These are phyloP conservation scores for Calyptomena viridis DNA, from an alignment of 2,113 vertebrate genomes.

Conservation along the genomic window DNA sequence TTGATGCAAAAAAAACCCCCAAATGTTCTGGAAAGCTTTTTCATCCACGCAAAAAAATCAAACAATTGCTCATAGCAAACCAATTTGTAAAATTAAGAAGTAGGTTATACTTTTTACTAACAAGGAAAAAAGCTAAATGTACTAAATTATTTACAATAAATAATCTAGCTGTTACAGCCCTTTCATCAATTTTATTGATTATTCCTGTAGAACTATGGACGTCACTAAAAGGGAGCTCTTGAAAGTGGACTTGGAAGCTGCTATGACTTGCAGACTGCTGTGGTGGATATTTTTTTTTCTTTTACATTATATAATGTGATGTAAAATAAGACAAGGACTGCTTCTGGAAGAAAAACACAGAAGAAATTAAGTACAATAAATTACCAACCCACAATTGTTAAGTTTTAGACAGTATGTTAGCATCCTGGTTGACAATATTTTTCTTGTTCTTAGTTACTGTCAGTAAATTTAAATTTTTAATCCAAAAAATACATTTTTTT, in stretches of 20 bases:
- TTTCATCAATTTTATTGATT: background rate
- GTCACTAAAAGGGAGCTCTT: background rate
- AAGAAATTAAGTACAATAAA: background rate
- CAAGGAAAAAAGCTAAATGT: background rate
- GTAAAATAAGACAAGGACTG: background rate
- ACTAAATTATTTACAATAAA: background rate
- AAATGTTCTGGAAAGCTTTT: background rate
- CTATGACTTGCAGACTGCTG: background rate
- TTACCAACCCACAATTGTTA: background rate
- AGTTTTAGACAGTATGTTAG: background rate
- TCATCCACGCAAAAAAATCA: background rate
- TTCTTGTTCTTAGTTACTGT: background rate
- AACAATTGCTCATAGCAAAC: background rate
- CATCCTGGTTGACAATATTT: background rate
- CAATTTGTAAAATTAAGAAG: background rate
- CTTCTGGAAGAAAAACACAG: background rate
- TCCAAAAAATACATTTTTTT: background rate
- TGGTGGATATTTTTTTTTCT: background rate
- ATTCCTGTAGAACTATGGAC: background rate
- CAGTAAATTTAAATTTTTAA: background rate
- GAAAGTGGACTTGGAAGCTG: background rate
- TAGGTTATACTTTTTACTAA: background rate
- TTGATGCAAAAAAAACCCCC: background rate
- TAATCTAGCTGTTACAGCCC: background rate
- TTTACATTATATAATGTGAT: background rate